phyloP scores from a whole-genome alignment of 1,140 invertebrate species.

The Pemphigus obesinymphae region DNA sequence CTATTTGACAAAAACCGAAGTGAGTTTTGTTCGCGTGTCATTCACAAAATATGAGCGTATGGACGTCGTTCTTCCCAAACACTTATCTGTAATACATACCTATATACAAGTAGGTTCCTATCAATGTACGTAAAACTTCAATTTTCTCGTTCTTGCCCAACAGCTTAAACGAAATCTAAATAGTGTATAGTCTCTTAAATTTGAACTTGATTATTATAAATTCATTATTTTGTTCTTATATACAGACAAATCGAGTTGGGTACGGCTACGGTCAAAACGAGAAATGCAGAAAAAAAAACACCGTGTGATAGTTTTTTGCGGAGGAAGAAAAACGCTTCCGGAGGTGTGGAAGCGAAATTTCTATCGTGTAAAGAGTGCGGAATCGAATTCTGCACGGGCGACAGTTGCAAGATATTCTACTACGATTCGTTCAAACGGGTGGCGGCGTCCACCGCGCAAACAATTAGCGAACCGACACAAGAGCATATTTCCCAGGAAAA shows the following conservation, averaged over 20 bases:
- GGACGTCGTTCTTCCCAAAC: too few species aligned
- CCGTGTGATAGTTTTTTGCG: constrained; percentile 54
- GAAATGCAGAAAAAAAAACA: constrained; percentile 61
- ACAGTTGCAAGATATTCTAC: constrained; percentile 52
- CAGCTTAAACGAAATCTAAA: too few species aligned
- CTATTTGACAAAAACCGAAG: too few species aligned
- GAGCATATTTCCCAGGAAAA: background rate
- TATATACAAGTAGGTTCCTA: too few species aligned
- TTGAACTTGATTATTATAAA: too few species aligned
- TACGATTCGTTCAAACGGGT: constrained; percentile 52
- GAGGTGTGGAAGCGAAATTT: constrained; percentile 69
- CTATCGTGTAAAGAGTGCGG: constrained; percentile 72
- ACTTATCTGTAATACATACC: too few species aligned
- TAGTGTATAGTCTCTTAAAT: too few species aligned
- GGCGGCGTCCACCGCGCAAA: background rate
- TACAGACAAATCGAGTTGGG: constrained; percentile 66
- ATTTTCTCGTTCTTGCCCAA: too few species aligned
- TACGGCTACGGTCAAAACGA: constrained; percentile 67
- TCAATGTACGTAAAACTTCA: too few species aligned
- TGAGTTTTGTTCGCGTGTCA: too few species aligned
- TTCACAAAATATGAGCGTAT: too few species aligned
- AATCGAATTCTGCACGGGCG: constrained; percentile 77
- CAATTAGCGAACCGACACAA: background rate
- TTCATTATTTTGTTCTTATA: background rate
- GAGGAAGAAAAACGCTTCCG: constrained; percentile 69